Conservation (phyloP, 2,888 invertebrate species). For the Dermolepida albohirtum region DNA sequence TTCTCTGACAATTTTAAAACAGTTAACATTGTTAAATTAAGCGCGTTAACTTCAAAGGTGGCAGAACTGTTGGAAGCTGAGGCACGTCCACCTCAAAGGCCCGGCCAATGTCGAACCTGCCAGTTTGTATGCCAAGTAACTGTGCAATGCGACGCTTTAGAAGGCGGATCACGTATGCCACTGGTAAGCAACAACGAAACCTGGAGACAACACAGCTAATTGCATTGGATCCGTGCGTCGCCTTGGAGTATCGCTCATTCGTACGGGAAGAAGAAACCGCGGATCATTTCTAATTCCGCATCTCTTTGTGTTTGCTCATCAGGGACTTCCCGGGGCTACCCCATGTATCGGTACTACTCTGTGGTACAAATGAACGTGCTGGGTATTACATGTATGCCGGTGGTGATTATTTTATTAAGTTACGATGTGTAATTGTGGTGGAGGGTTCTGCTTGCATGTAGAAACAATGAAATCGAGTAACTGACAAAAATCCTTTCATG, state of each 20-base stretch:
- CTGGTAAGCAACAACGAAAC: conserved; percentile 64
- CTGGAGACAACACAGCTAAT: conserved; percentile 64
- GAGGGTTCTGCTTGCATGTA: background rate
- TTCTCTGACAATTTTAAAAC: conserved; percentile 53
- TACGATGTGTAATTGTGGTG: conserved; percentile 4
- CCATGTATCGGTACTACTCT: background rate
- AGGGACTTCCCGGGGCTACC: conserved; percentile 19
- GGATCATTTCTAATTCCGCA: conserved; percentile 54
- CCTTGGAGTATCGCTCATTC: conserved; percentile 54
- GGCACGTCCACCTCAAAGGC: conserved; percentile 58
- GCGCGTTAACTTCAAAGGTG: conserved; percentile 62
- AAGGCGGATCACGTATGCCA: conserved; percentile 61
- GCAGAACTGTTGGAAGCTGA: conserved; percentile 52
- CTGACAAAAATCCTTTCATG: no score
- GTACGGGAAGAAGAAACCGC: conserved; percentile 47
- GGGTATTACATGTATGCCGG: background rate
- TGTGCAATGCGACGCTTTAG: conserved; percentile 10
- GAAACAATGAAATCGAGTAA: background rate
- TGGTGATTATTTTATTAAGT: conserved; percentile 14
- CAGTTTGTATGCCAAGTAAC: no score
- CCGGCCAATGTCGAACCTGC: background rate
- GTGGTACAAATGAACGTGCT: no score
- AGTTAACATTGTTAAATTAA: conserved; percentile 59
- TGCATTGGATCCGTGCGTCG: conserved; percentile 60
- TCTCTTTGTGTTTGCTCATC: conserved; percentile 40